phyloP scores from a whole-genome alignment of 2,888 invertebrate species.

The Sminthurides aquaticus region DNA sequence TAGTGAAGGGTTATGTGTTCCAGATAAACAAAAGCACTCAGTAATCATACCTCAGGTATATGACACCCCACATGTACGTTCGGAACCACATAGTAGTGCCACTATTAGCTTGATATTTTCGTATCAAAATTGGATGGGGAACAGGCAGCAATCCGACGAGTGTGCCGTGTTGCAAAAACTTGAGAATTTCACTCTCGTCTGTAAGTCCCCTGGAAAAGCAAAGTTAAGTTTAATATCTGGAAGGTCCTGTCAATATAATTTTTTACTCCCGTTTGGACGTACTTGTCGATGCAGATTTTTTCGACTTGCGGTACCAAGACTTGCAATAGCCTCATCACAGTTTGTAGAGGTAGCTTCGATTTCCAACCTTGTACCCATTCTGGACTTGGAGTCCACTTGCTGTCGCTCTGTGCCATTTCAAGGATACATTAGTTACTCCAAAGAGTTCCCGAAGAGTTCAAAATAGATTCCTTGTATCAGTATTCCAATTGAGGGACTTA shows the following conservation, averaged over 20 bases:
- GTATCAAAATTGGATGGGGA: constrained; percentile 96
- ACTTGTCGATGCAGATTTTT: constrained; percentile 99
- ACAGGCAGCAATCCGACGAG: constrained; percentile 94
- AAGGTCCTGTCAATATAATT: no score
- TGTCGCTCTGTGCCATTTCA: constrained; percentile 42
- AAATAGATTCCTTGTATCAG: no score
- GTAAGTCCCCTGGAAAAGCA: constrained; percentile 71
- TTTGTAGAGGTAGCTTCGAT: constrained; percentile 91
- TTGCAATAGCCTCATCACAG: constrained; percentile 96
- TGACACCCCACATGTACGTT: constrained; percentile 99
- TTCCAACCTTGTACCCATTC: constrained; percentile 98
- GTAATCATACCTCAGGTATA: constrained; percentile 72
- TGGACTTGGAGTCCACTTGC: constrained; percentile 76
- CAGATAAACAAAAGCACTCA: no score
- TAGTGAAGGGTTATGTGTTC: neutral
- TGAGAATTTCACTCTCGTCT: constrained; percentile 98
- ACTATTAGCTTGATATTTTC: constrained; percentile 97
- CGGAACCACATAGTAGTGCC: constrained; percentile 99
- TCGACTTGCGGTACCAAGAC: constrained; percentile 99
- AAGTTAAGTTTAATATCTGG: no score
- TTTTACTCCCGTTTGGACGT: constrained; percentile 49
- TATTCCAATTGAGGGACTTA: constrained; percentile 28
- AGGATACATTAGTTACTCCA: no score
- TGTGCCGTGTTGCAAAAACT: constrained; percentile 96
- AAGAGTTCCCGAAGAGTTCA: neutral